Conservation (phyloP, 2,113 vertebrate genomes). For the Ifrita kowaldi region DNA sequence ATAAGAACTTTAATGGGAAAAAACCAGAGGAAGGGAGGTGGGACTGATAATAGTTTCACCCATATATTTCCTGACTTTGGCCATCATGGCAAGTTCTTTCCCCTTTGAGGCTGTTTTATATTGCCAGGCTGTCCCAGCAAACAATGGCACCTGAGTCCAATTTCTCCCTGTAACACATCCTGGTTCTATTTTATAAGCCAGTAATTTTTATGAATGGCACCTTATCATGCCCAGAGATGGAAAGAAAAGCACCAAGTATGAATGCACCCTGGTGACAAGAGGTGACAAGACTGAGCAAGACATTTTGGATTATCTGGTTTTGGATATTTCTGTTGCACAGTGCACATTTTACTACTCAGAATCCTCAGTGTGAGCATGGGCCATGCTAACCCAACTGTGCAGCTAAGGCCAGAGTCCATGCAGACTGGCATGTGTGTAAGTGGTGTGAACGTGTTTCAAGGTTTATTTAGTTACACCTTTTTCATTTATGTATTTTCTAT, state of each 20-base stretch:
- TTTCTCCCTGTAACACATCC: neutral
- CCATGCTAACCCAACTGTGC: neutral
- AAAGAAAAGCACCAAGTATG: neutral
- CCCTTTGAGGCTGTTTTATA: neutral
- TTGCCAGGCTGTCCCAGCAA: neutral
- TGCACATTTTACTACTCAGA: neutral
- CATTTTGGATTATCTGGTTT: neutral
- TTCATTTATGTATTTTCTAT: neutral
- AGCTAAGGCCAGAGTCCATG: neutral
- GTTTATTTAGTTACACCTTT: neutral
- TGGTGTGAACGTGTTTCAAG: neutral
- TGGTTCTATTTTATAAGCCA: neutral
- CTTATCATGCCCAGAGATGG: neutral
- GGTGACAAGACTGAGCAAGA: neutral
- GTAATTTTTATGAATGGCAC: neutral
- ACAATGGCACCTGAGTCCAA: neutral
- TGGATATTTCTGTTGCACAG: neutral
- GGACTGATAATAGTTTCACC: neutral
- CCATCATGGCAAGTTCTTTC: neutral
- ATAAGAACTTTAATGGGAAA: neutral
- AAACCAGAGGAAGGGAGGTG: neutral
- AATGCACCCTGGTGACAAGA: neutral
- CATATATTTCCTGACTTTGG: neutral
- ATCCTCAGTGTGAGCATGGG: rapidly evolving
- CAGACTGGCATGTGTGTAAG: neutral